phyloP scores from a whole-genome alignment of 2,113 vertebrate genomes.

The Pipra filicauda region DNA sequence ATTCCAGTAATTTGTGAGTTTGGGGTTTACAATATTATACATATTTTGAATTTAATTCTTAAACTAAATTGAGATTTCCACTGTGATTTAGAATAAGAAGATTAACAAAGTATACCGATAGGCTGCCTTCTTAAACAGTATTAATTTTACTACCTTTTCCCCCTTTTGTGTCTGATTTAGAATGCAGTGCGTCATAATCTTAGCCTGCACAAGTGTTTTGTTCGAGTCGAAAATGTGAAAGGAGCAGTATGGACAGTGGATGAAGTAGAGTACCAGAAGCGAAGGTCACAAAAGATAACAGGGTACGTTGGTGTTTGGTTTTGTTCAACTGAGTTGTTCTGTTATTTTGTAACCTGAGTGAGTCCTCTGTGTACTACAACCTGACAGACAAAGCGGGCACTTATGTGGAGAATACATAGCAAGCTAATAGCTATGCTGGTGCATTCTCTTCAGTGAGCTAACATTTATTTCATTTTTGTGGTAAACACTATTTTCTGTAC shows the following conservation, averaged over 20 bases:
- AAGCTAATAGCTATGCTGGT: constrained; percentile 40
- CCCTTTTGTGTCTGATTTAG: constrained; percentile 79
- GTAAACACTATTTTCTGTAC: constrained; percentile 38
- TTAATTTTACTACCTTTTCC: constrained; percentile 72
- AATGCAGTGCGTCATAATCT: constrained; percentile 99
- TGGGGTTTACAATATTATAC: constrained; percentile 70
- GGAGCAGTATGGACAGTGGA: constrained; percentile 99
- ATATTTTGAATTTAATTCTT: constrained; percentile 77
- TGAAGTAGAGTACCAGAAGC: constrained; percentile 98
- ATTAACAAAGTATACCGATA: constrained; percentile 69
- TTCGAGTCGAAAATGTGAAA: constrained; percentile 99
- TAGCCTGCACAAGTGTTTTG: constrained; percentile 99
- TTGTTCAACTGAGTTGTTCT: constrained; percentile 63
- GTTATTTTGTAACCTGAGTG: constrained; percentile 52
- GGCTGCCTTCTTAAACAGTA: constrained; percentile 72
- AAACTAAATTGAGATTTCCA: constrained; percentile 73
- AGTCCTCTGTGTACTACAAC: constrained; percentile 53
- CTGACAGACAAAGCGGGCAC: constrained; percentile 56
- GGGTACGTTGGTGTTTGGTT: constrained; percentile 83
- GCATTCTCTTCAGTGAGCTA: constrained; percentile 51
- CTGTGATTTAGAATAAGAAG: constrained; percentile 73
- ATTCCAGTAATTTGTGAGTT: constrained; percentile 83
- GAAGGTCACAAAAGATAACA: constrained; percentile 99
- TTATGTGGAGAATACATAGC: constrained; percentile 27
- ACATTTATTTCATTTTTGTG: constrained; percentile 57